Conservation (phyloP, 2,797 vertebrate species). For the Sciaenops ocellatus region DNA sequence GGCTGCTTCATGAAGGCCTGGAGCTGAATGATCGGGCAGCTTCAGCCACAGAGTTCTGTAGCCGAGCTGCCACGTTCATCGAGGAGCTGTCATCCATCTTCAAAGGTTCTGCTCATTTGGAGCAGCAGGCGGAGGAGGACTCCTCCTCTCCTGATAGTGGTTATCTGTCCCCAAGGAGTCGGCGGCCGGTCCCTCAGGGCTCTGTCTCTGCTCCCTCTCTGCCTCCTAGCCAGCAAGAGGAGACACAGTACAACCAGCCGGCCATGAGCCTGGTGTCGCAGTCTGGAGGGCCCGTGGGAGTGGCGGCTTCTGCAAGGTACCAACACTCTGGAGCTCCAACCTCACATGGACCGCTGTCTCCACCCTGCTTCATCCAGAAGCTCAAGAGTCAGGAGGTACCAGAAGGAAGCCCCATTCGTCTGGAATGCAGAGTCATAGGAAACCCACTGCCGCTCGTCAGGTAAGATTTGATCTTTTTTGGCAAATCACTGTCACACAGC, state of each 20-base stretch:
- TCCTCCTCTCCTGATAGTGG: conserved; percentile 97
- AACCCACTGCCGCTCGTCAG: conserved; percentile 92
- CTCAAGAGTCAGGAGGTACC: conserved; percentile 96
- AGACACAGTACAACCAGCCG: conserved; percentile 57
- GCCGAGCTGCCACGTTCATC: conserved; percentile 93
- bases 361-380: conserved; percentile 94
- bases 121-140: conserved; percentile 89
- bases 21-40: conserved; percentile 81
- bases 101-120: conserved; percentile 87
- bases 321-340: conserved; percentile 54
- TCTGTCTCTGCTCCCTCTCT: conserved; percentile 64
- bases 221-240: conserved; percentile 69
- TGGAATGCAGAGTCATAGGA: conserved; percentile 93
- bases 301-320: conserved; percentile 18
- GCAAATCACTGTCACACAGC: background rate
- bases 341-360: conserved; percentile 73
- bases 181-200: conserved; percentile 74
- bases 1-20: conserved; percentile 78
- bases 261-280: conserved; percentile 31
- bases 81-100: conserved; percentile 98
- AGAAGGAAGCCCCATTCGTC: conserved; percentile 91
- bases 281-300: background rate
- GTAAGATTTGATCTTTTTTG: conserved; percentile 74
- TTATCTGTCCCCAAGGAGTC: conserved; percentile 92
- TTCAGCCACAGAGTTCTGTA: conserved; percentile 89